phyloP scores from a whole-genome alignment of 2,113 vertebrate species.

The Pteruthius melanotis region DNA sequence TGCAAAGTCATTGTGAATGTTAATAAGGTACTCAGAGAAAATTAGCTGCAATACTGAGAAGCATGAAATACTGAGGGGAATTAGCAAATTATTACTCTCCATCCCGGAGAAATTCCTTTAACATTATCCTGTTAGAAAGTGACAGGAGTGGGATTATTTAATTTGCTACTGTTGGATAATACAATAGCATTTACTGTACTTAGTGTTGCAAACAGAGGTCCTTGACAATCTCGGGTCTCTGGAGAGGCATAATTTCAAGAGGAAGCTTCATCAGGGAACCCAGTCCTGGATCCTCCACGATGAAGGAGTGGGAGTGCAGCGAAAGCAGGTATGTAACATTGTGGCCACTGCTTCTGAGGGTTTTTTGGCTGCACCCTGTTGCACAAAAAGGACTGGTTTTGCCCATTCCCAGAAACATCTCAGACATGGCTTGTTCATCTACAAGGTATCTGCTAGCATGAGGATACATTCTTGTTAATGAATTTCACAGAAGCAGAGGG shows the following conservation, averaged over 20 bases:
- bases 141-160: background rate
- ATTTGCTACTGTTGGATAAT: background rate
- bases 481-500: background rate
- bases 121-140: conserved; percentile 52
- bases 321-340: background rate
- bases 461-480: background rate
- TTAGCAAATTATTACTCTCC: conserved; percentile 20
- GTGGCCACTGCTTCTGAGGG: background rate
- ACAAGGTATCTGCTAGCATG: background rate
- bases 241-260: background rate
- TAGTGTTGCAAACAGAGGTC: conserved; percentile 19
- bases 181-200: conserved; percentile 27
- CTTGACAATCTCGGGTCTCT: background rate
- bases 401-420: background rate
- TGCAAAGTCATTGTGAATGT: conserved; percentile 38
- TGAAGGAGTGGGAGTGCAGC: background rate
- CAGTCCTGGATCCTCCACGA: background rate
- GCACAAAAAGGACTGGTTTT: background rate
- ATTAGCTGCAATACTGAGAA: conserved; percentile 36
- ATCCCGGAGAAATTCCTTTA: conserved; percentile 33
- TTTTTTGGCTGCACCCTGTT: background rate
- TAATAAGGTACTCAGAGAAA: conserved; percentile 56
- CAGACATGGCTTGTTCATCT: background rate
- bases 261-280: background rate
- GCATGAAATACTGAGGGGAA: conserved; percentile 21